Evolutionary conservation across 37 sponge, comb jelly and placozoan genomes (phyloP).

Genomic region (Hormiphora californensis): DNA sequence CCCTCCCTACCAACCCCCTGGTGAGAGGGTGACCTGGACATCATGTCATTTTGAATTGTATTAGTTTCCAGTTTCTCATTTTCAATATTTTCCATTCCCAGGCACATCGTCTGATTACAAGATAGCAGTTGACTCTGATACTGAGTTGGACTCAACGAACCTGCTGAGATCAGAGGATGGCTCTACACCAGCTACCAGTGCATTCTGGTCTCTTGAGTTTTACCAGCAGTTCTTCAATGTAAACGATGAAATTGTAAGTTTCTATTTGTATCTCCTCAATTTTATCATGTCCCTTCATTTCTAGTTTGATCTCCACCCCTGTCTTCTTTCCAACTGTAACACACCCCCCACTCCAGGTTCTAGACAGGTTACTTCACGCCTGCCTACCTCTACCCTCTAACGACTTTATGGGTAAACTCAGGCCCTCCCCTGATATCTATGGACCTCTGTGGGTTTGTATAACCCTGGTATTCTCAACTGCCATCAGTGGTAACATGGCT

Average conservation of each 20-base stretch:
- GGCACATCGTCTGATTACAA: too few relatives aligned
- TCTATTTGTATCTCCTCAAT: background rate
- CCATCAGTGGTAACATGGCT: constrained; percentile 70
- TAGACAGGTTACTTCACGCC: constrained; percentile 61
- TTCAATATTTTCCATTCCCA: too few relatives aligned
- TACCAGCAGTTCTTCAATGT: constrained; percentile 81
- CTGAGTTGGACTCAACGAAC: background rate
- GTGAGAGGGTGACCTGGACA: too few relatives aligned
- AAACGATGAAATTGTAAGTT: constrained; percentile 38
- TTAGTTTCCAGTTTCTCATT: too few relatives aligned
- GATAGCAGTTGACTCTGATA: too few relatives aligned
- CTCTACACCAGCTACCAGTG: background rate
- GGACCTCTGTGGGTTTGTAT: constrained; percentile 87
- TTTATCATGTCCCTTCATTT: background rate
- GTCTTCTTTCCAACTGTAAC: too few relatives aligned
- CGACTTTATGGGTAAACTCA: constrained; percentile 56
- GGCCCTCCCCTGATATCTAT: constrained; percentile 65
- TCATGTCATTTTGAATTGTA: too few relatives aligned
- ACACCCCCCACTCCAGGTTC: constrained; percentile 44
- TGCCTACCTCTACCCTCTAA: constrained; percentile 57
- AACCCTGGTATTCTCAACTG: constrained; percentile 72
- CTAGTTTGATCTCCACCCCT: background rate
- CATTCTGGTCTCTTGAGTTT: constrained; percentile 64
- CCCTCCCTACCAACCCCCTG: too few relatives aligned
- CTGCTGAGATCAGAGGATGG: background rate